Conservation (phyloP, 2,113 vertebrate species). For the Xerus inauris region DNA sequence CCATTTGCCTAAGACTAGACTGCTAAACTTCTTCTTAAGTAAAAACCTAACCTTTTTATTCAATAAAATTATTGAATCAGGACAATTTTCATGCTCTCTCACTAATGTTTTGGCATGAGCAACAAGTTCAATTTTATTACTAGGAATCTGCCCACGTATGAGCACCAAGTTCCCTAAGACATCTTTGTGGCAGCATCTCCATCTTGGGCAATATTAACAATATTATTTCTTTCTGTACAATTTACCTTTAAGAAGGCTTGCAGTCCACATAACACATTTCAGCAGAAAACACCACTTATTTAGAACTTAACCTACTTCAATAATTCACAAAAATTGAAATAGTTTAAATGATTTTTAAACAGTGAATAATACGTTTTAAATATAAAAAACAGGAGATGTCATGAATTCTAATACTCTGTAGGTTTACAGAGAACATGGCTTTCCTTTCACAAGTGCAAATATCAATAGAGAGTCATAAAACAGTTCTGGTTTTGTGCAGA, state of each 20-base stretch:
- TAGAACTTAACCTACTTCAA: background rate
- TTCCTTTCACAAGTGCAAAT: background rate
- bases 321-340: background rate
- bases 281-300: background rate
- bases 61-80: background rate
- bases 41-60: background rate
- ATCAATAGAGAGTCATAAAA: constrained; percentile 26
- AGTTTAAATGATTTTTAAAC: background rate
- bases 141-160: background rate
- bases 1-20: background rate
- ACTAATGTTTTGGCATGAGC: background rate
- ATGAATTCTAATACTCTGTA: background rate
- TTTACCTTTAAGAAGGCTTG: background rate
- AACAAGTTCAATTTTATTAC: background rate
- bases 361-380: background rate
- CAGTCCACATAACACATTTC: background rate
- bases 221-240: background rate
- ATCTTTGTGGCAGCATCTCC: background rate
- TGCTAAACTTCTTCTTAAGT: background rate
- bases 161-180: background rate
- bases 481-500: background rate
- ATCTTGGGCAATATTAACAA: background rate
- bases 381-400: background rate
- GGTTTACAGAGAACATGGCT: background rate
- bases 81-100: background rate